Evolutionary conservation across 2,797 vertebrate genomes (phyloP).

Genomic region (Thalassophryne amazonica): DNA sequence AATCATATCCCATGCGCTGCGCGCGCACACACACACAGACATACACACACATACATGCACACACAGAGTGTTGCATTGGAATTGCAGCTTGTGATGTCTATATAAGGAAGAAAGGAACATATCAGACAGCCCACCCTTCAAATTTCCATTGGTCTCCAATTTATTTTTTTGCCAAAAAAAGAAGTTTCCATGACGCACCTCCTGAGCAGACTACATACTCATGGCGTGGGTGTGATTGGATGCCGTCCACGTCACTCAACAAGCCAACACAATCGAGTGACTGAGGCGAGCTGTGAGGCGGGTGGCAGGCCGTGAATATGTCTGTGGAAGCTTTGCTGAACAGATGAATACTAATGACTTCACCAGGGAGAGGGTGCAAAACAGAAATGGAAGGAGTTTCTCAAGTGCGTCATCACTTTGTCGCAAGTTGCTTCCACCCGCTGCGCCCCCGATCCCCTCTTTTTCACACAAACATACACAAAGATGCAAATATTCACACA

Average conservation of each 20-base stretch:
- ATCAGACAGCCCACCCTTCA: conserved; percentile 40
- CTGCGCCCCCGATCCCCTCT: conserved; percentile 14
- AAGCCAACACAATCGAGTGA: conserved; percentile 26
- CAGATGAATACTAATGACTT: conserved; percentile 54
- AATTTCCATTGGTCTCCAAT: conserved; percentile 49
- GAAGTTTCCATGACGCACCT: conserved; percentile 62
- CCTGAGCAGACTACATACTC: conserved; percentile 14
- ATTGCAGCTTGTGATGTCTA: conserved; percentile 50
- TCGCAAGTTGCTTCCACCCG: conserved; percentile 55
- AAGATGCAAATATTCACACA: background rate
- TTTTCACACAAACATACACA: background rate
- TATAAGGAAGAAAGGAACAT: conserved; percentile 61
- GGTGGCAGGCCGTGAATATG: conserved; percentile 13
- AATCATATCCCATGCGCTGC: conserved; percentile 17
- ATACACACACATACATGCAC: conserved; percentile 2
- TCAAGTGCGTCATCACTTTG: conserved; percentile 63
- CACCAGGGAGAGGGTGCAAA: conserved; percentile 21
- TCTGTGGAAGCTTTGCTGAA: conserved; percentile 23
- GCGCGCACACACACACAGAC: conserved; percentile 13
- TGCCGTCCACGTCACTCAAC: conserved; percentile 50
- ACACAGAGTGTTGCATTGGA: conserved; percentile 10
- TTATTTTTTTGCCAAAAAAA: conserved; percentile 36
- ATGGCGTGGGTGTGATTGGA: conserved; percentile 59
- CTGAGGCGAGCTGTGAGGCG: background rate
- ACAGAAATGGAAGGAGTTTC: conserved; percentile 21